Evolutionary conservation across 92 coral and sea anemone species (phyloP).

Genomic region (Epizoanthus illoricatus): DNA sequence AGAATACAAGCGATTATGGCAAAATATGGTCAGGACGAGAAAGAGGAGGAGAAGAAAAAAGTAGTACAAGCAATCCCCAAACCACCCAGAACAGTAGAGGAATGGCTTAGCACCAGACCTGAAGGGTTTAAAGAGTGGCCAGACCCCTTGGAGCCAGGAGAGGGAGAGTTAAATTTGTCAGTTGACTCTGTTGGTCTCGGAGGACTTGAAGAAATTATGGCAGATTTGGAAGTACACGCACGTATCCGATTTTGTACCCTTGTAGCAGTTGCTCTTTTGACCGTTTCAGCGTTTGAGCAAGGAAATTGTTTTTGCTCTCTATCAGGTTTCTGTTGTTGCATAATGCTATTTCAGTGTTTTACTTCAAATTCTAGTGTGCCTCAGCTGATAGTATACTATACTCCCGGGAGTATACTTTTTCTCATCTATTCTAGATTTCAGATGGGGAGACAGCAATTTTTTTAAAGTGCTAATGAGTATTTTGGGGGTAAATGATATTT

Average conservation of each 20-base stretch:
- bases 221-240: conserved; percentile 71
- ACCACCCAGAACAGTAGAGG: conserved; percentile 74
- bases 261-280: too few species aligned
- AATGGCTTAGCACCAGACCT: conserved; percentile 67
- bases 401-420: too few species aligned
- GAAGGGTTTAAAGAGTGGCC: conserved; percentile 70
- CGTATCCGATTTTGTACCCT: conserved; percentile 64
- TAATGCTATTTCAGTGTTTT: too few species aligned
- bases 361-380: too few species aligned
- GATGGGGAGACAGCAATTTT: too few species aligned
- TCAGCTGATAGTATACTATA: too few species aligned
- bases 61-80: conserved; percentile 43
- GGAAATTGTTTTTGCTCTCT: too few species aligned
- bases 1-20: conserved; percentile 80
- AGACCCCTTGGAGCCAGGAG: conserved; percentile 53
- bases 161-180: conserved; percentile 57
- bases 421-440: too few species aligned
- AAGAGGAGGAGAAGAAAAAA: conserved; percentile 48
- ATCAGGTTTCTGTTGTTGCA: too few species aligned
- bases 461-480: too few species aligned
- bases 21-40: conserved; percentile 59
- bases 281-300: too few species aligned
- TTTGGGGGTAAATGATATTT: too few species aligned
- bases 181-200: conserved; percentile 86
- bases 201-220: conserved; percentile 83